phyloP scores from a whole-genome alignment of 1,140 invertebrate species.

The Nebria ingens region DNA sequence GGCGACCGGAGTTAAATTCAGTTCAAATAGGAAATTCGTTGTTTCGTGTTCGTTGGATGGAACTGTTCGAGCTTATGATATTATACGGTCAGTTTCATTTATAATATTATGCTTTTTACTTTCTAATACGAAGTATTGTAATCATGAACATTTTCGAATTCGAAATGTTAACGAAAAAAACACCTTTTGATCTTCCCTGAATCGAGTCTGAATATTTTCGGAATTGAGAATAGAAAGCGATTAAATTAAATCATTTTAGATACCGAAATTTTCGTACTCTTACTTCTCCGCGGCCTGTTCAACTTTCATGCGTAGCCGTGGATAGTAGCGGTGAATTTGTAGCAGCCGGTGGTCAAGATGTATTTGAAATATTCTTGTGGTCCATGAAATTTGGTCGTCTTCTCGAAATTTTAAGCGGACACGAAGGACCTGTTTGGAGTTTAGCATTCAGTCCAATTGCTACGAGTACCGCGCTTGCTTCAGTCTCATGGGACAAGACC shows the following conservation, averaged over 20 bases:
- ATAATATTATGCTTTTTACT: no score
- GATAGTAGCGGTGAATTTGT: conserved; percentile 85
- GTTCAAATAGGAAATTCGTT: conserved; percentile 83
- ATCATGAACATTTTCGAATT: no score
- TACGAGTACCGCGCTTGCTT: conserved; percentile 64
- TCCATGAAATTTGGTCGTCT: conserved; percentile 84
- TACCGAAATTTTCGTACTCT: conserved; percentile 97
- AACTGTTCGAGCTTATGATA: conserved; percentile 89
- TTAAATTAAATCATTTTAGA: conserved; percentile 38
- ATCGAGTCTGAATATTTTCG: no score
- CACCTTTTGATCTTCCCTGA: no score
- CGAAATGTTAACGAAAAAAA: no score
- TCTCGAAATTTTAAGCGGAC: conserved; percentile 83
- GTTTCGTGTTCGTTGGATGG: conserved; percentile 88
- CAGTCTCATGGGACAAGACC: conserved; percentile 91
- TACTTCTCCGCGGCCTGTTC: conserved; percentile 77
- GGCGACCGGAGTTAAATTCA: conserved; percentile 74
- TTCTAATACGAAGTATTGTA: no score
- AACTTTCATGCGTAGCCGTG: conserved; percentile 85
- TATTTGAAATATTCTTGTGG: conserved; percentile 94
- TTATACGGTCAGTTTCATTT: conserved; percentile 50
- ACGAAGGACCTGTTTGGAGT: conserved; percentile 73
- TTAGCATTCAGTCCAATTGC: conserved; percentile 69
- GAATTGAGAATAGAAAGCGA: not conserved
- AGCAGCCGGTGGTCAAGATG: conserved; percentile 84